Evolutionary conservation across 1,140 invertebrate species (phyloP).

Genomic region (Polyergus mexicanus): DNA sequence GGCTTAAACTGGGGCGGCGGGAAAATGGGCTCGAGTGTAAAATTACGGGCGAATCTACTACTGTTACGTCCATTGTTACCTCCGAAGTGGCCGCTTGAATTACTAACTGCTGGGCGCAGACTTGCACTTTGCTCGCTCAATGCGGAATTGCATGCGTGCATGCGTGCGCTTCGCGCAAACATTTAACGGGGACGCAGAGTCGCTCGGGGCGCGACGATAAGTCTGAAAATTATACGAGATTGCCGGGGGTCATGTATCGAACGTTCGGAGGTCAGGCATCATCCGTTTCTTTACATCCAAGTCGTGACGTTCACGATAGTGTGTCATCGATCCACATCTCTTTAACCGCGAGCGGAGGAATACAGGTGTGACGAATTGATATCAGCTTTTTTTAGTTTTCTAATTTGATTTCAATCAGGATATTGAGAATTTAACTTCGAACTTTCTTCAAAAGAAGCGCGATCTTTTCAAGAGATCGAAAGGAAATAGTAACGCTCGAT

Average conservation of each 20-base stretch:
- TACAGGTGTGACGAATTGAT: not conserved
- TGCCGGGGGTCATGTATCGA: not conserved
- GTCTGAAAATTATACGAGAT: constrained; percentile 34
- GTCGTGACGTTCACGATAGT: not conserved
- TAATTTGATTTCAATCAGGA: not conserved
- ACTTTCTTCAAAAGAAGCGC: not conserved
- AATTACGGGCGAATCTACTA: constrained; percentile 78
- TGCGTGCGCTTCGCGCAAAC: constrained; percentile 55
- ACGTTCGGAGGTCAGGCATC: not conserved
- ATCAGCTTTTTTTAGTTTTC: not conserved
- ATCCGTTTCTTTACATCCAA: not conserved
- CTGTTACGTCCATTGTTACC: constrained; percentile 74
- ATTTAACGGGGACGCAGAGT: constrained; percentile 57
- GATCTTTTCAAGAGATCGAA: not conserved
- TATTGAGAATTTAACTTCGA: not conserved
- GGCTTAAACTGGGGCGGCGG: constrained; percentile 56
- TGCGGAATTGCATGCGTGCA: constrained; percentile 31
- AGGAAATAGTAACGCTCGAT: constrained; percentile 12
- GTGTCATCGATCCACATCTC: not conserved
- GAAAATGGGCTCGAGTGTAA: constrained; percentile 73
- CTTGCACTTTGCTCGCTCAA: constrained; percentile 36
- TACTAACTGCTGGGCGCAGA: constrained; percentile 55
- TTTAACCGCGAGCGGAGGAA: not conserved
- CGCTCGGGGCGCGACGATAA: constrained; percentile 43
- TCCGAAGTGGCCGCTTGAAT: constrained; percentile 74